Evolutionary conservation across 2,888 invertebrate genomes (phyloP).

Genomic region (Dicycla oo): DNA sequence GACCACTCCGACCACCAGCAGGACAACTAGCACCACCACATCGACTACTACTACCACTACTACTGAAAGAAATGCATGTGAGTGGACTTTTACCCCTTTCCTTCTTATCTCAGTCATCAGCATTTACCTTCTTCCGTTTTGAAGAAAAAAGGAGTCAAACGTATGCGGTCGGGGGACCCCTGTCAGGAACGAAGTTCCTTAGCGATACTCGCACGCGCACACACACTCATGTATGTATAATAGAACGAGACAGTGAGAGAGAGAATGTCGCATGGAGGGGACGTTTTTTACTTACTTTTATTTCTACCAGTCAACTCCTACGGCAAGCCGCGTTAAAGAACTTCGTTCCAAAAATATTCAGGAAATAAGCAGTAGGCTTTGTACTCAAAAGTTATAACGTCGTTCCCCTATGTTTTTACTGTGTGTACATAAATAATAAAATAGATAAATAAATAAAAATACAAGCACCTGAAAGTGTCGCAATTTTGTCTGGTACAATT

Average conservation of each 20-base stretch:
- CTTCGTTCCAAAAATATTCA: neutral
- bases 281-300: no score
- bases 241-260: no score
- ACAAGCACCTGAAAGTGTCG: neutral
- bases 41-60: constrained; percentile 61
- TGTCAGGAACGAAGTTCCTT: no score
- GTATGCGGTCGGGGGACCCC: no score
- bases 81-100: constrained; percentile 8
- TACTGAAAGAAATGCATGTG: constrained; percentile 62
- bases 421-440: neutral
- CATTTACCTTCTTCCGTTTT: neutral
- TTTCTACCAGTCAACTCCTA: no score
- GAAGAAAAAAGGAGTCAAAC: neutral
- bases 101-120: neutral
- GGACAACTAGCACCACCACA: constrained; percentile 63
- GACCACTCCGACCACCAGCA: constrained; percentile 60
- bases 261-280: no score
- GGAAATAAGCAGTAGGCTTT: neutral
- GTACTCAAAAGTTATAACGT: neutral
- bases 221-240: no score
- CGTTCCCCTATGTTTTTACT: neutral
- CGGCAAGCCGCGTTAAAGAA: no score
- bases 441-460: neutral
- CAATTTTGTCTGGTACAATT: neutral
- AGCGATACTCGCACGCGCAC: no score